phyloP scores from a whole-genome alignment of 2,888 invertebrate species.

The Galerucella nymphaeae region DNA sequence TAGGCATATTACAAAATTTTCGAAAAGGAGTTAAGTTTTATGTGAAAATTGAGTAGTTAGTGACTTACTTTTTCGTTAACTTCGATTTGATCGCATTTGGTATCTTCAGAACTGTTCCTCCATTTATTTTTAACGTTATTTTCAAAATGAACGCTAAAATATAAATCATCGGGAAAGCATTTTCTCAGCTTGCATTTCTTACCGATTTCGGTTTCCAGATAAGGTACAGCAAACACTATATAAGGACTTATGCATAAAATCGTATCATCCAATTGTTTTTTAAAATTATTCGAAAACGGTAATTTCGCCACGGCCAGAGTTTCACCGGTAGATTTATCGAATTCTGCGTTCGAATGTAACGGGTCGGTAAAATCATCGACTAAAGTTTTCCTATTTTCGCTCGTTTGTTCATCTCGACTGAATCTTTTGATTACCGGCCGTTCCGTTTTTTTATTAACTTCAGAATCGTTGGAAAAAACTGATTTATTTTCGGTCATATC shows the following conservation, averaged over 20 bases:
- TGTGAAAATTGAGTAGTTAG: too few relatives aligned
- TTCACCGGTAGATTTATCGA: constrained; percentile 46
- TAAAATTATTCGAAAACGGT: constrained; percentile 75
- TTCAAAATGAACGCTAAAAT: constrained; percentile 73
- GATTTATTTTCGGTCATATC: constrained; percentile 44
- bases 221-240: constrained; percentile 85
- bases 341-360: constrained; percentile 65
- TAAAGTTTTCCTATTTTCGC: constrained; percentile 65
- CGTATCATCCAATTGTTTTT: constrained; percentile 79
- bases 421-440: constrained; percentile 57
- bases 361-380: constrained; percentile 89
- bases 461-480: constrained; percentile 11
- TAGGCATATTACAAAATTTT: too few relatives aligned
- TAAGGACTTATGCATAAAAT: constrained; percentile 88
- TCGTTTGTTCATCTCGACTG: constrained; percentile 35
- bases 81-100: constrained; percentile 27
- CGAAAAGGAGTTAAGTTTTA: too few relatives aligned
- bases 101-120: constrained; percentile 47
- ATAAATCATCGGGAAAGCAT: constrained; percentile 80
- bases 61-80: constrained; percentile 46
- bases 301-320: constrained; percentile 68
- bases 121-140: constrained; percentile 49
- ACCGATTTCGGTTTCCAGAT: constrained; percentile 86
- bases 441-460: constrained; percentile 28
- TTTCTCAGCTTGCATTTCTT: constrained; percentile 77